Conservation (phyloP, 30 jellyfish, hydroid and myxozoan species). For the Cassiopea xamachana region DNA sequence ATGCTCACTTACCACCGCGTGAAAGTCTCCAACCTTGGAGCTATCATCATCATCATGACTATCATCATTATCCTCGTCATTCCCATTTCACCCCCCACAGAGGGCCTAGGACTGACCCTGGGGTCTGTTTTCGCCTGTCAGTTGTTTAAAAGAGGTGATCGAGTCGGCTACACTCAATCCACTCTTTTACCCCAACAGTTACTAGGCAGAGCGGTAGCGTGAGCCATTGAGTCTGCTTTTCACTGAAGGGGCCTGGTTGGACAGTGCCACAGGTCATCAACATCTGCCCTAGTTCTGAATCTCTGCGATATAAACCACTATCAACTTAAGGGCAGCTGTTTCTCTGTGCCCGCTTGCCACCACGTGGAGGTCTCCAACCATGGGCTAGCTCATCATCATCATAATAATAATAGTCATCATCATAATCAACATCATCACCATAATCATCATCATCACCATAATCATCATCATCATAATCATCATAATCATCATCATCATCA, state of each 20-base stretch:
- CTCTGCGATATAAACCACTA: no score
- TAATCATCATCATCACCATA: no score
- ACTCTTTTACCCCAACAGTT: not conserved
- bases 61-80: not conserved
- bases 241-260: no score
- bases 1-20: not conserved
- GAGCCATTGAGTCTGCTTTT: not conserved
- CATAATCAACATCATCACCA: no score
- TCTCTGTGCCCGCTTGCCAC: no score
- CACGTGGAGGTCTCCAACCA: no score
- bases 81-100: not conserved
- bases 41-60: not conserved
- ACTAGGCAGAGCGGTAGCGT: not conserved
- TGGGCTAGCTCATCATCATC: no score
- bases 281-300: not conserved
- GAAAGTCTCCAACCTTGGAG: not conserved
- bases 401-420: no score
- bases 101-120: not conserved
- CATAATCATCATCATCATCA: not conserved
- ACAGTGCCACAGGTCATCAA: not conserved
- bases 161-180: not conserved
- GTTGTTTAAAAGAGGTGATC: not conserved
- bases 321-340: no score
- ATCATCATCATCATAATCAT: no score
- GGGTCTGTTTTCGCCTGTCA: not conserved